Conservation (phyloP, 2,113 vertebrate genomes). For the Brachypodius melanocephalos region DNA sequence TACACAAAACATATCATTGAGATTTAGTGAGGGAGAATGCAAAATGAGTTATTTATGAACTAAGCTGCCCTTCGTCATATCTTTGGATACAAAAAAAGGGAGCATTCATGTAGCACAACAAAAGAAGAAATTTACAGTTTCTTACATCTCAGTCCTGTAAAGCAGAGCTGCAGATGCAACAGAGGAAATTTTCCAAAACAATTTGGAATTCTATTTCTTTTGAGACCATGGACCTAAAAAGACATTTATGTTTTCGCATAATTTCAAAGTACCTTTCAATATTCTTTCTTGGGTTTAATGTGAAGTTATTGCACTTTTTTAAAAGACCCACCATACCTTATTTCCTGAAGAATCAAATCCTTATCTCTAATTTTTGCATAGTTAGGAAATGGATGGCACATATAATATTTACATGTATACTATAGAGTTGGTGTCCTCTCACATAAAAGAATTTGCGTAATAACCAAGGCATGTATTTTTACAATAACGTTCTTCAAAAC, state of each 20-base stretch:
- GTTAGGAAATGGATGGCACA: neutral
- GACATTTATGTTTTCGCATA: neutral
- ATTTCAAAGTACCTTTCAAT: neutral
- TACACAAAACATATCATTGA: neutral
- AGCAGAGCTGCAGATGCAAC: neutral
- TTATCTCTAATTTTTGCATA: neutral
- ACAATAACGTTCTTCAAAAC: accelerated
- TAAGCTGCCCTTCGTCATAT: neutral
- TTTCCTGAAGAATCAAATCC: neutral
- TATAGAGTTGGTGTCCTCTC: neutral
- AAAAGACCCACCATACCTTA: neutral
- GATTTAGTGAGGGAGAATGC: neutral
- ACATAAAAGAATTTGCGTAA: neutral
- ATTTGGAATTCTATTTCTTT: neutral
- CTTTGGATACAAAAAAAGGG: neutral
- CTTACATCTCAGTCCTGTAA: neutral
- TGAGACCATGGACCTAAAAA: neutral
- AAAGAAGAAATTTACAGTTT: neutral
- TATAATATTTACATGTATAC: neutral
- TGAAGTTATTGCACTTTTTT: neutral
- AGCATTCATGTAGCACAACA: neutral
- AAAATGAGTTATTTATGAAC: neutral
- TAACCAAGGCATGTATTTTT: neutral
- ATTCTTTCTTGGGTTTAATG: neutral
- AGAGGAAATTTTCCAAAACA: neutral